Conservation (phyloP, 2,797 vertebrate genomes). For the Acanthiza pusilla region DNA sequence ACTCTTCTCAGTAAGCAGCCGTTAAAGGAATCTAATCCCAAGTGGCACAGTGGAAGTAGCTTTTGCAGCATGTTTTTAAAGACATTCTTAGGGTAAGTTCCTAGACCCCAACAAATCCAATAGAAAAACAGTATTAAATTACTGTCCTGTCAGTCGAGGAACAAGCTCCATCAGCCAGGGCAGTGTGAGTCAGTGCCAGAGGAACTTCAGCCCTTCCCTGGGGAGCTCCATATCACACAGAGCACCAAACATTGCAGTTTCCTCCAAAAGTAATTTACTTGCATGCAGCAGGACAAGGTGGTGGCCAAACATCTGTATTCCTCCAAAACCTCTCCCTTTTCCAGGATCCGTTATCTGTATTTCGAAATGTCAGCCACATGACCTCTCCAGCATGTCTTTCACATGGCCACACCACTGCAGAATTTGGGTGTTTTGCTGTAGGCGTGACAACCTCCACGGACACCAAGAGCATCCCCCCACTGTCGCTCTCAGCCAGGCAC, state of each 20-base stretch:
- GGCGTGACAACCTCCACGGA: fast-evolving
- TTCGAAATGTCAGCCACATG: neutral
- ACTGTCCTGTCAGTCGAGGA: fast-evolving
- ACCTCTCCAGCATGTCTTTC: neutral
- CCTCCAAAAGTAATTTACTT: neutral
- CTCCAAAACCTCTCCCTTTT: neutral
- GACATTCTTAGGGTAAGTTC: neutral
- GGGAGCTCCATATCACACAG: neutral
- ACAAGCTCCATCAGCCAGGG: neutral
- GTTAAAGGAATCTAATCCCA: neutral
- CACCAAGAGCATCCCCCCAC: neutral
- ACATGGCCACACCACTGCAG: neutral
- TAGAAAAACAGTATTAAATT: neutral
- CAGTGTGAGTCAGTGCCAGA: fast-evolving
- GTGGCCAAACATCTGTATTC: neutral
- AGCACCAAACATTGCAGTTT: neutral
- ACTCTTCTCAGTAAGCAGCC: neutral
- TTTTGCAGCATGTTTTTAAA: neutral
- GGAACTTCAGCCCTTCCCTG: neutral
- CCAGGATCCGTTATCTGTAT: neutral
- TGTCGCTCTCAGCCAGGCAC: neutral
- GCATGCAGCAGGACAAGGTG: neutral
- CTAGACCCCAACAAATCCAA: neutral
- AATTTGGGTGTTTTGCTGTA: neutral
- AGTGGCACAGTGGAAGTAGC: neutral